Evolutionary conservation across 2,888 invertebrate species (phyloP).

Genomic region (Clistopyga incitator): DNA sequence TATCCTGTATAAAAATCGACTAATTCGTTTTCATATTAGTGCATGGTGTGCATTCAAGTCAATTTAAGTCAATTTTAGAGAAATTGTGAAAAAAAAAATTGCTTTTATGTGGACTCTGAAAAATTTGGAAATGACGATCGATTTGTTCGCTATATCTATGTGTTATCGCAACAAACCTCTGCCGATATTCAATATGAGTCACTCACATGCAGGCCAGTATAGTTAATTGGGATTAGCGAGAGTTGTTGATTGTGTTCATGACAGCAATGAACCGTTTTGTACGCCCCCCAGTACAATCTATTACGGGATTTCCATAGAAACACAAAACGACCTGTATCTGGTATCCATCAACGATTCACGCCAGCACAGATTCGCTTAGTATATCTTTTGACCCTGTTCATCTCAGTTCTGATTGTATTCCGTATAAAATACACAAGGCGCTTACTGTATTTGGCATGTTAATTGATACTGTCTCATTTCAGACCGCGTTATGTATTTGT

Average conservation of each 20-base stretch:
- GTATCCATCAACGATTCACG: conserved; percentile 6
- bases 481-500: background rate
- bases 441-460: background rate
- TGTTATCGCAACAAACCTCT: background rate
- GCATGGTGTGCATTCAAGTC: too few relatives aligned
- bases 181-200: background rate
- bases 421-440: background rate
- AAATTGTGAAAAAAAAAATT: too few relatives aligned
- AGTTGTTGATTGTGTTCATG: background rate
- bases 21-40: too few relatives aligned
- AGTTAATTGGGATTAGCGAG: conserved; percentile 4
- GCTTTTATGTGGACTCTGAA: too few relatives aligned
- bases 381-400: background rate
- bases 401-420: background rate
- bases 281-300: conserved; percentile 52
- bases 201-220: background rate
- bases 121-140: too few relatives aligned
- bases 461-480: background rate
- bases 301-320: conserved; percentile 45
- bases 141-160: too few relatives aligned
- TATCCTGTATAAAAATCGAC: too few relatives aligned
- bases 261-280: conserved; percentile 16
- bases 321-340: conserved; percentile 43
- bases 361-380: background rate
- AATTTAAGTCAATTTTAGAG: too few relatives aligned